Evolutionary conservation across 2,888 invertebrate genomes (phyloP).

Genomic region (Bombyx huttoni): DNA sequence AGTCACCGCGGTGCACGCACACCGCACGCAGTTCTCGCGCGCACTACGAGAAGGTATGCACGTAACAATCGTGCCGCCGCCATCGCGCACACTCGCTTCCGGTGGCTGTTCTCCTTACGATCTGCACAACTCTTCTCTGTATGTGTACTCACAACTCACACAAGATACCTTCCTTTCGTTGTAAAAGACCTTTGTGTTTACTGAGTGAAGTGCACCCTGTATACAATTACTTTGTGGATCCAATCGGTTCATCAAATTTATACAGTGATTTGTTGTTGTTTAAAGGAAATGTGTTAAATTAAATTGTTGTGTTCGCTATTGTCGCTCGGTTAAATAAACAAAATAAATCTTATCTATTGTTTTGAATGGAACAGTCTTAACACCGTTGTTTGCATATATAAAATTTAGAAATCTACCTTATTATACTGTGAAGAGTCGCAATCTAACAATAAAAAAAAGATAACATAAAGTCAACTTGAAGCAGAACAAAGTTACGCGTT

Average conservation of each 20-base stretch:
- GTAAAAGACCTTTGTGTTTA: slow-evolving; percentile 8
- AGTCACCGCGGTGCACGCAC: slow-evolving; percentile 72
- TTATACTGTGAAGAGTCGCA: background rate
- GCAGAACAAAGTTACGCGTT: slow-evolving; percentile 17
- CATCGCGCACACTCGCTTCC: slow-evolving; percentile 51
- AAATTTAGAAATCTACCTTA: background rate
- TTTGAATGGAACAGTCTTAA: slow-evolving; percentile 15
- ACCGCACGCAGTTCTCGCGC: slow-evolving; percentile 73
- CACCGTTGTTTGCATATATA: no score
- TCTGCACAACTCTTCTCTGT: slow-evolving; percentile 7
- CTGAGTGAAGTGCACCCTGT: slow-evolving; percentile 21
- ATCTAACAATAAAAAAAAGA: background rate
- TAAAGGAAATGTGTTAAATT: slow-evolving; percentile 40
- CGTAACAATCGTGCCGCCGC: slow-evolving; percentile 23
- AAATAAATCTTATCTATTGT: slow-evolving; percentile 8
- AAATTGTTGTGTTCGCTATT: slow-evolving; percentile 22
- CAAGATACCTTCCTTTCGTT: background rate
- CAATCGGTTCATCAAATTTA: slow-evolving; percentile 2
- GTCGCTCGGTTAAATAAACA: slow-evolving; percentile 25
- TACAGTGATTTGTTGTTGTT: slow-evolving; percentile 3
- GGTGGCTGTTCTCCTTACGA: slow-evolving; percentile 52
- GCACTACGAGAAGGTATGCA: slow-evolving; percentile 66
- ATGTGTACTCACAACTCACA: background rate
- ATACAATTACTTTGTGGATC: slow-evolving; percentile 13
- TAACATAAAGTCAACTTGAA: background rate